Evolutionary conservation across 2,797 vertebrate species (phyloP).

Genomic region (Dicrostonyx torquatus): DNA sequence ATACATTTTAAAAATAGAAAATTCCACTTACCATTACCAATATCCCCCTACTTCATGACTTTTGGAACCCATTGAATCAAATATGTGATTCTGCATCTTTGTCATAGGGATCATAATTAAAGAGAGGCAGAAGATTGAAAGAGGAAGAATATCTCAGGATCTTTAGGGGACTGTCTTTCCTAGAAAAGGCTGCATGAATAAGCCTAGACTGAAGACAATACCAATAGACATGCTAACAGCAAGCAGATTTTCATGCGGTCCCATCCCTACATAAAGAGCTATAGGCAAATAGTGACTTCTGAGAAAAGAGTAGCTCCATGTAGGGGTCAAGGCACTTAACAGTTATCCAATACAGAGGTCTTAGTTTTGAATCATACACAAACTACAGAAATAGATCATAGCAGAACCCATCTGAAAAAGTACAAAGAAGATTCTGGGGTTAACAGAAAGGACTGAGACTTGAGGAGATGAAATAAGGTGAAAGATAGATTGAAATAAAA

Average conservation of each 20-base stretch:
- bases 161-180: not conserved
- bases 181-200: not conserved
- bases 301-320: not conserved
- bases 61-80: not conserved
- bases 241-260: not conserved
- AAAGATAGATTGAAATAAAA: not conserved
- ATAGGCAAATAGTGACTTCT: not conserved
- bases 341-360: not conserved
- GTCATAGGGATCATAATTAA: not conserved
- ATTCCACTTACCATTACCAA: not conserved
- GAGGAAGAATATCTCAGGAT: not conserved
- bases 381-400: no score
- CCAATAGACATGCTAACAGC: not conserved
- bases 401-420: not conserved
- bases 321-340: not conserved
- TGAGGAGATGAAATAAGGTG: not conserved
- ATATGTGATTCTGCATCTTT: not conserved
- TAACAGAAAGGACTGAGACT: no score
- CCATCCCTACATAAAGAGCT: not conserved
- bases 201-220: not conserved
- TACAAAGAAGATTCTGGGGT: not conserved
- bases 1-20: not conserved
- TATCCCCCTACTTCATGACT: not conserved
- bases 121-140: not conserved
- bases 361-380: not conserved